These are phyloP conservation scores for Lypha dubia DNA, from an alignment of 2,888 invertebrate genomes.

Conservation along the genomic window DNA sequence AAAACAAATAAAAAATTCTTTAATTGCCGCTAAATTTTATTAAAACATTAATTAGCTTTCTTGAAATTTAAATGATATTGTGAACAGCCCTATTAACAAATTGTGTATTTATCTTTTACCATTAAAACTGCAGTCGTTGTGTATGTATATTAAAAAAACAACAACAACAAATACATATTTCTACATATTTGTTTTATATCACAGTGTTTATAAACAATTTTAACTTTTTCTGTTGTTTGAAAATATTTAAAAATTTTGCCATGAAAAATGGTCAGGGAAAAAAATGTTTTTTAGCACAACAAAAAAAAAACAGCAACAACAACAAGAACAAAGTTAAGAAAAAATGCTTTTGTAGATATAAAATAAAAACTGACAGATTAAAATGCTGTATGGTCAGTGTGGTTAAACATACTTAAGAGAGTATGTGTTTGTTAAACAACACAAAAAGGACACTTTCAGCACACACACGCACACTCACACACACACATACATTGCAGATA, in stretches of 20 bases:
- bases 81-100: background rate
- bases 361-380: slow-evolving; percentile 70
- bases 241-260: slow-evolving; percentile 47
- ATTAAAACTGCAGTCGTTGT: slow-evolving; percentile 18
- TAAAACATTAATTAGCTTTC: background rate
- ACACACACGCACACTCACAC: slow-evolving; percentile 6
- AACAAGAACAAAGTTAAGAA: slow-evolving; percentile 16
- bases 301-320: slow-evolving; percentile 11
- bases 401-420: slow-evolving; percentile 59
- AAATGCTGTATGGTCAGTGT: slow-evolving; percentile 68
- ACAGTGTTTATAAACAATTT: slow-evolving; percentile 64
- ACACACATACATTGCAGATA: background rate
- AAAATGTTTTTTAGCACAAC: slow-evolving; percentile 5
- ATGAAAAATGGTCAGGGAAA: slow-evolving; percentile 53
- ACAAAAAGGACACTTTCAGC: slow-evolving; percentile 41
- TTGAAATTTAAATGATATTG: background rate
- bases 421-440: slow-evolving; percentile 34
- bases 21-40: too few relatives aligned
- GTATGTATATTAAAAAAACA: too few relatives aligned
- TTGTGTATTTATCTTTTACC: background rate
- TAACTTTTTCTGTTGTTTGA: slow-evolving; percentile 34
- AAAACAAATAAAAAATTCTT: too few relatives aligned
- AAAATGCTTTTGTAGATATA: slow-evolving; percentile 52
- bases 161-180: background rate
- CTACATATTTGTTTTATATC: slow-evolving; percentile 40